phyloP scores from a whole-genome alignment of 2,797 vertebrate genomes.

The Sus cebifrons region DNA sequence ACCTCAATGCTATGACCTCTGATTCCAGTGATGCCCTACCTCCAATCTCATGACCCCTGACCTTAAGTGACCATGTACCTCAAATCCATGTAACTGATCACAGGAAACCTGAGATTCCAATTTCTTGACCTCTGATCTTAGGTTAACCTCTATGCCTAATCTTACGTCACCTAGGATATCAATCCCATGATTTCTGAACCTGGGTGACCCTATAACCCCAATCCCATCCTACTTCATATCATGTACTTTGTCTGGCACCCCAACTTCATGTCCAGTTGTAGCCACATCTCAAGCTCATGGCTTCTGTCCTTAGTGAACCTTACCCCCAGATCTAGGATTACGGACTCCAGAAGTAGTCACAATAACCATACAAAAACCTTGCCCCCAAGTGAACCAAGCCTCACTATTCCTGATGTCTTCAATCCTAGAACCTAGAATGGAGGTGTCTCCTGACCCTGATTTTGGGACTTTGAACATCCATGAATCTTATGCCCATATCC shows the following conservation, averaged over 20 bases:
- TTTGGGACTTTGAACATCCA: not conserved
- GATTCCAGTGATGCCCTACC: not conserved
- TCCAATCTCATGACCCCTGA: not conserved
- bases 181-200: constrained; percentile 13
- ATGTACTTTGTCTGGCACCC: not conserved
- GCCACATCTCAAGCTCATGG: not conserved
- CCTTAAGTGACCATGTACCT: not conserved
- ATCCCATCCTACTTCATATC: not conserved
- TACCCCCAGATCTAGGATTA: not conserved
- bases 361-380: constrained; percentile 13
- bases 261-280: not conserved
- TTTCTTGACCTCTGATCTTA: constrained; percentile 24
- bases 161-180: not conserved
- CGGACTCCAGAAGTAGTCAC: not conserved
- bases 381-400: constrained; percentile 15
- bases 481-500: not conserved
- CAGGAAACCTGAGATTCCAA: not conserved
- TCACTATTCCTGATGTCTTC: not conserved
- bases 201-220: not conserved
- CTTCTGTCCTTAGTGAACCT: constrained; percentile 20
- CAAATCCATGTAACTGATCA: constrained; percentile 9
- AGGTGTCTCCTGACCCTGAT: not conserved
- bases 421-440: not conserved
- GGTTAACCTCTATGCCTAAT: not conserved
- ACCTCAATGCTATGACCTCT: constrained; percentile 20